phyloP scores from a whole-genome alignment of 1,140 invertebrate species.

The Coptotermes formosanus region DNA sequence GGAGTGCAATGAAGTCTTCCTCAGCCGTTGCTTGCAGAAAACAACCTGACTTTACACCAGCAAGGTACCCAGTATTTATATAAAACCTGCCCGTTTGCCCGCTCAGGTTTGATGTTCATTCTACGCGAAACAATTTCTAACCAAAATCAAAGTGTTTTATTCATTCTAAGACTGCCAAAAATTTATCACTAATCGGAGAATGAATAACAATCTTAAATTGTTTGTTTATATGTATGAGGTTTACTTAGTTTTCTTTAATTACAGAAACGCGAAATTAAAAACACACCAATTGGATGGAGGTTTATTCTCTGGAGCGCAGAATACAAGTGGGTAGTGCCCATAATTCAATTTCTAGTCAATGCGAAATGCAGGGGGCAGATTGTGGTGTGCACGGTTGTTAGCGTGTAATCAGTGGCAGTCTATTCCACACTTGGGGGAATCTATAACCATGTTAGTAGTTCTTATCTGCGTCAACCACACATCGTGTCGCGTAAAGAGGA shows the following conservation, averaged over 20 bases:
- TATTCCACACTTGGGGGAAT: slow-evolving; percentile 12
- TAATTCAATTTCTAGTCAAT: slow-evolving; percentile 19
- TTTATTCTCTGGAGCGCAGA: not conserved
- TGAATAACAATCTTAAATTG: not conserved
- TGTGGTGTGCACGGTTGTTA: slow-evolving; percentile 3
- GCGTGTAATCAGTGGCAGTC: not conserved
- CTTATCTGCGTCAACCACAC: slow-evolving; percentile 14
- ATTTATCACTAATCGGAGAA: no score
- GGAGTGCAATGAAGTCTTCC: not conserved
- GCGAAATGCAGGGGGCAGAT: slow-evolving; percentile 16
- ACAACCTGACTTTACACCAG: not conserved
- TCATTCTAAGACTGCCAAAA: no score
- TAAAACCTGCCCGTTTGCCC: not conserved
- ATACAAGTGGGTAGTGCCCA: not conserved
- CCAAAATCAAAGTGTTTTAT: not conserved
- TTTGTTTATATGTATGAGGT: no score
- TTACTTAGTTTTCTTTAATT: not conserved
- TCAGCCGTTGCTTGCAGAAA: not conserved
- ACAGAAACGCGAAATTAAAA: not conserved
- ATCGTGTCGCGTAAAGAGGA: not conserved
- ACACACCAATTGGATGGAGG: not conserved
- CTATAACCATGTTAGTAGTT: slow-evolving; percentile 3
- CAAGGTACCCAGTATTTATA: slow-evolving; percentile 1
- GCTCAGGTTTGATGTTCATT: not conserved
- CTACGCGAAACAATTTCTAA: not conserved